Percentiles rank a stretch among this genome's conserved stretches.
phyloP scores from a whole-genome alignment of 2,113 vertebrate genomes.

The Pipa parva region DNA sequence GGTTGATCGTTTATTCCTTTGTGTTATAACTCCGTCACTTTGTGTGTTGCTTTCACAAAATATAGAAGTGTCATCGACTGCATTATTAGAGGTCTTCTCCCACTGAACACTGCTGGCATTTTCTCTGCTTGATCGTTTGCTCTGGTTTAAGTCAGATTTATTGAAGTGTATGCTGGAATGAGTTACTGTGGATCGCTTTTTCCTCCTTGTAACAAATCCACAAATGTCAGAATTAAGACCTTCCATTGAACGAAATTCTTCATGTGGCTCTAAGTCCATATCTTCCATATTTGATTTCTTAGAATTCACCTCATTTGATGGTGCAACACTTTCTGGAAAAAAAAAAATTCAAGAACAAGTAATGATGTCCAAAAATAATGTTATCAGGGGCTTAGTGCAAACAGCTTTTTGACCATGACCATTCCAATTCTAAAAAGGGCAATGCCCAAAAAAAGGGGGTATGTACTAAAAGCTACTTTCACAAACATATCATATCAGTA shows the following conservation, averaged over 20 bases:
- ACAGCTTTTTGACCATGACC: too few relatives aligned
- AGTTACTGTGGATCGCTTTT: constrained; percentile 42
- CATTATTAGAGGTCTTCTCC: neutral
- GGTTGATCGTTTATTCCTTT: constrained; percentile 43
- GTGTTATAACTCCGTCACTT: constrained; percentile 20
- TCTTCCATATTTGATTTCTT: neutral
- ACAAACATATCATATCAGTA: too few relatives aligned
- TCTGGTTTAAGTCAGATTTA: constrained; percentile 11
- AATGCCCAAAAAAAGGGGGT: too few relatives aligned
- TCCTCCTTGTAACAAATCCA: constrained; percentile 47
- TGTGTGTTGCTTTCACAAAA: too few relatives aligned
- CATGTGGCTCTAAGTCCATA: neutral
- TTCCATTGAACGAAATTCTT: neutral
- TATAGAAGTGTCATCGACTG: too few relatives aligned
- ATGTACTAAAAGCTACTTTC: too few relatives aligned
- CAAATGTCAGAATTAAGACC: constrained; percentile 28
- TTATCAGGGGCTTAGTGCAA: too few relatives aligned
- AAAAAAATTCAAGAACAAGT: neutral
- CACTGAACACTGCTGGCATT: neutral
- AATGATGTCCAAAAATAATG: too few relatives aligned
- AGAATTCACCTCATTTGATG: neutral
- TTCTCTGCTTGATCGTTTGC: neutral
- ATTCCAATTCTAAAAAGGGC: too few relatives aligned
- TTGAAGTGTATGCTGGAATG: constrained; percentile 44
- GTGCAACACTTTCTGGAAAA: constrained; percentile 4